These are phyloP conservation scores for Stegodyphus dumicola DNA, from an alignment of 1,140 invertebrate genomes.

Conservation along the genomic window DNA sequence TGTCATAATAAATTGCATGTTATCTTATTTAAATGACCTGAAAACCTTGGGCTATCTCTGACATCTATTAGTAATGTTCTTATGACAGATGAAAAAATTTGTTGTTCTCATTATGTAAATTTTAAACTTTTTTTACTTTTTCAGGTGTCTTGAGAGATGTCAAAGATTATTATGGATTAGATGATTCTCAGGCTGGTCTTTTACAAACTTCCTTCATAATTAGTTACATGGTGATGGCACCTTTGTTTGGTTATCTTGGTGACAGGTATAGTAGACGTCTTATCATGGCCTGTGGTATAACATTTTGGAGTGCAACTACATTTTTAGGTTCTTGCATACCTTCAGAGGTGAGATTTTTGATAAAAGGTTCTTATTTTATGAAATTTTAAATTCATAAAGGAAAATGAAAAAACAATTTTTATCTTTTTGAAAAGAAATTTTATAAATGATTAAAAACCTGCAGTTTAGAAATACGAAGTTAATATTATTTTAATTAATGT, in stretches of 20 bases:
- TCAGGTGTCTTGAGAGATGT: conserved; percentile 80
- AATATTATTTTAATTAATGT: too few species aligned
- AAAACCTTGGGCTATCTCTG: too few species aligned
- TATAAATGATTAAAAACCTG: too few species aligned
- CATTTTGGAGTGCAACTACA: conserved; percentile 93
- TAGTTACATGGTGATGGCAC: conserved; percentile 97
- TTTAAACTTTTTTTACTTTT: neutral
- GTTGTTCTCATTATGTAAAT: too few species aligned
- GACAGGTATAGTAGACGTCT: conserved; percentile 90
- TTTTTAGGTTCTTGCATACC: conserved; percentile 89
- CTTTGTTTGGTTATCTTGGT: conserved; percentile 96
- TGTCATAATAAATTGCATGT: too few species aligned
- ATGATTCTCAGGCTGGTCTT: conserved; percentile 82
- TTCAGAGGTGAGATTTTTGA: conserved; percentile 63
- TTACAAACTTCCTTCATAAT: conserved; percentile 96
- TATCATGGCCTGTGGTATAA: conserved; percentile 92
- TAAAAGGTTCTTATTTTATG: neutral
- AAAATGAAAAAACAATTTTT: neutral
- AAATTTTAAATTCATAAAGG: neutral
- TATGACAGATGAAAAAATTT: too few species aligned
- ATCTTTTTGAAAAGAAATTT: neutral
- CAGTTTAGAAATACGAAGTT: too few species aligned
- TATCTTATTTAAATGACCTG: too few species aligned
- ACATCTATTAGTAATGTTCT: too few species aligned
- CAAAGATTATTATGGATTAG: conserved; percentile 79